Evolutionary conservation across 2,113 vertebrate genomes (phyloP), one percentile per base, ranked within the genome.

Genomic region (Pogona vitticeps): DNA sequence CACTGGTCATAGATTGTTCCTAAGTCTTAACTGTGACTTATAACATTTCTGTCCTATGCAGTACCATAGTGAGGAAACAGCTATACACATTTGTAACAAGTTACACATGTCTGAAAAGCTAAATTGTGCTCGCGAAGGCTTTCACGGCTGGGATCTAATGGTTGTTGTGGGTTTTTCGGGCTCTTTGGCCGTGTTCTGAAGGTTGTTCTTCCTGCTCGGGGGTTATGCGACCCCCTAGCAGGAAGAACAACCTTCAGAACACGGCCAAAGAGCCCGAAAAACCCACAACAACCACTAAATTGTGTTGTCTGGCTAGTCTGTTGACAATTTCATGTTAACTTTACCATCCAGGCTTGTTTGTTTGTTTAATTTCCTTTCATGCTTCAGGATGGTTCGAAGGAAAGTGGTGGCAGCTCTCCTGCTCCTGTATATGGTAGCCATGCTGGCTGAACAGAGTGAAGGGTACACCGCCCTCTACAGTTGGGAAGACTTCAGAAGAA

Each of bases 391-490:
- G 96, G 94, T 96, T 94, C 96, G 96, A 1, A 65, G 89, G 86
- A 93, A 93, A 84, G 86, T 95, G 14, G 81, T 92, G 56, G 91
- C 88, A 59, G 83, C 78, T 82, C 82, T 98, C 93, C 89, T 97
- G 86, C 23, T 97, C 92, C 87, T 92, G 61, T 97, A 95, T 3
- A 14, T 93, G 65, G 72, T 96, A 56, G 86, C 90, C 15, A 79
- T 97, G 95, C 90, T 98, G 95, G 95, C 94, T 40, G 95, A 97
- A 73, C 96, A 96, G 84, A 91, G 94, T 0, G 92, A 97, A 84
- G 97, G 95, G 81, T 98, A 97, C 31, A 87, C 97, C 78, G 95
- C 97, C 76, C 98, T 98, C 90, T 97, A 97, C 91, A 98, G 96
- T 61, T 96, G 96, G 38, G 96, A 96, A 0, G 96, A 98, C 89